phyloP scores from a whole-genome alignment of 2,888 invertebrate species.

The Metellina segmentata region DNA sequence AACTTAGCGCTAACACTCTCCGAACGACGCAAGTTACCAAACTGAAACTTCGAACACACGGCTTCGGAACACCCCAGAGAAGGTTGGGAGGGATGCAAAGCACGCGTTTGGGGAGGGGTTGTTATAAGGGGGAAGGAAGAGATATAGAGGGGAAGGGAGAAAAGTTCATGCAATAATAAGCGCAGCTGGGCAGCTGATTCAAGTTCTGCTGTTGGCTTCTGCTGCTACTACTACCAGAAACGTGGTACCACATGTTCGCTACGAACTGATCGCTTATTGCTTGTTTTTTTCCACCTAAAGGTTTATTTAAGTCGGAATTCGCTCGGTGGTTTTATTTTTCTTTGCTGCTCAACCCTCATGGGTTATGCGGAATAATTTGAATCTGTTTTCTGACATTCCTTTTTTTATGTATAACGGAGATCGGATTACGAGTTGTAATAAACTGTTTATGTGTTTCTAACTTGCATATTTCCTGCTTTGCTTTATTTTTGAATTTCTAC shows the following conservation, averaged over 20 bases:
- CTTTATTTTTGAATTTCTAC: too few relatives aligned
- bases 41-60: constrained; percentile 51
- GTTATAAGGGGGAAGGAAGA: constrained; percentile 31
- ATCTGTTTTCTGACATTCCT: too few relatives aligned
- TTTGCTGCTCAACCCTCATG: background rate
- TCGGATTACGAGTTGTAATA: too few relatives aligned
- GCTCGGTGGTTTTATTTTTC: background rate
- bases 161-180: constrained; percentile 61
- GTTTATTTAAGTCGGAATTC: constrained; percentile 10
- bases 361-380: too few relatives aligned
- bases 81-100: constrained; percentile 41
- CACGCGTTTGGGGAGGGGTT: constrained; percentile 48
- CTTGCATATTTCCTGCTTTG: too few relatives aligned
- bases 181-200: constrained; percentile 72
- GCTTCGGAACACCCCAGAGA: constrained; percentile 53
- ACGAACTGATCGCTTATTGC: background rate
- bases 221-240: constrained; percentile 31
- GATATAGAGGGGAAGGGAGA: background rate
- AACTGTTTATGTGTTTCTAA: too few relatives aligned
- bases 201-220: constrained; percentile 54
- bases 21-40: constrained; percentile 10
- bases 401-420: too few relatives aligned
- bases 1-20: constrained; percentile 1
- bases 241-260: constrained; percentile 26
- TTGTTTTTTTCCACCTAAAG: constrained; percentile 3